A percentile compares a stretch with the other conserved stretches of the same genome.
phyloP scores from a whole-genome alignment of 2,113 vertebrate species.

The Sakesphorus luctuosus region DNA sequence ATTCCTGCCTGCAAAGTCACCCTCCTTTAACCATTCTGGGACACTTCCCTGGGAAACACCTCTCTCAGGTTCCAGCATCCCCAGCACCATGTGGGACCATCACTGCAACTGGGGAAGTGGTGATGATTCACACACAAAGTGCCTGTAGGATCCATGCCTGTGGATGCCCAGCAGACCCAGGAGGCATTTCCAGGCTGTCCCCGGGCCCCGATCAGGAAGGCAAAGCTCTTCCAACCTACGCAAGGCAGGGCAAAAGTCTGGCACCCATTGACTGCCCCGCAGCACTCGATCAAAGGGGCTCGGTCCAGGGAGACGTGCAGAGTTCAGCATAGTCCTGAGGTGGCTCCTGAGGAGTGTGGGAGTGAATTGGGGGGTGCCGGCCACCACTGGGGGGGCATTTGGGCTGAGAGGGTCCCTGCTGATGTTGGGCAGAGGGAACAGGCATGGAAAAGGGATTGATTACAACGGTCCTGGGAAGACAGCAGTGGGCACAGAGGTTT shows the following conservation, averaged over 20 bases:
- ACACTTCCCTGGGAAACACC: not conserved
- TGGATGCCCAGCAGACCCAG: not conserved
- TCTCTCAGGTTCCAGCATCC: not conserved
- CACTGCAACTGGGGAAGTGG: not conserved
- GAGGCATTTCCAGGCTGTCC: not conserved
- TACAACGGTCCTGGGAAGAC: not conserved
- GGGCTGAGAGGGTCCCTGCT: not conserved
- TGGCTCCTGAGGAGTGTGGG: not conserved
- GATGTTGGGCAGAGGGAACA: fast-evolving
- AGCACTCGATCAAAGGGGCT: not conserved
- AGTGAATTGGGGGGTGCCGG: not conserved
- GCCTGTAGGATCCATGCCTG: not conserved
- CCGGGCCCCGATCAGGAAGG: not conserved
- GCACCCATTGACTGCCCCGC: not conserved
- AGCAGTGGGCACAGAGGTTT: not conserved
- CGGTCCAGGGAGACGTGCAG: not conserved
- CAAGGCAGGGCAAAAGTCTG: conserved; percentile 19
- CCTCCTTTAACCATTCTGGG: not conserved
- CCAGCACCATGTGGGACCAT: fast-evolving
- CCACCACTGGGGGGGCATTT: not conserved
- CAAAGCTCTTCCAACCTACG: not conserved
- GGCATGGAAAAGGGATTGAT: not conserved
- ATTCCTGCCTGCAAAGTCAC: not conserved
- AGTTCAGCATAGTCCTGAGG: fast-evolving
- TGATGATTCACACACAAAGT: fast-evolving